phyloP scores from a whole-genome alignment of 2,113 vertebrate species.

The Siniperca knerii region DNA sequence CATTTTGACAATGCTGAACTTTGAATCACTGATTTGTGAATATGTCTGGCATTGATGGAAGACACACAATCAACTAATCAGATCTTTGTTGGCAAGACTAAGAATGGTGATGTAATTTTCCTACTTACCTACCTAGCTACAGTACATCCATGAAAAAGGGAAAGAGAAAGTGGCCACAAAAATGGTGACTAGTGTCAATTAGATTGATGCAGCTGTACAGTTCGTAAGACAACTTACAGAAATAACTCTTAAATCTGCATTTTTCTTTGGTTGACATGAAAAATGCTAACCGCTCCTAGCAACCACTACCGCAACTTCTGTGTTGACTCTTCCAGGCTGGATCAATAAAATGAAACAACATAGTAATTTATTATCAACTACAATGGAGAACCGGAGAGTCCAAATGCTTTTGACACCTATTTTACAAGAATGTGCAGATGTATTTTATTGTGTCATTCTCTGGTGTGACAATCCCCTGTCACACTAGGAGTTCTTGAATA shows the following conservation, averaged over 20 bases:
- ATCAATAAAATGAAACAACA: constrained; percentile 9
- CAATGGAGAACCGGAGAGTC: background rate
- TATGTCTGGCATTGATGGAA: no score
- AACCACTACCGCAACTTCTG: background rate
- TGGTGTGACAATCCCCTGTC: background rate
- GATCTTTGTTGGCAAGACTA: background rate
- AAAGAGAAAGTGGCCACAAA: background rate
- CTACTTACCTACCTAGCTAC: background rate
- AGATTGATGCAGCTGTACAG: background rate
- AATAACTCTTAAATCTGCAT: background rate
- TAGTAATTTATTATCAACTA: background rate
- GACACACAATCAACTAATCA: background rate
- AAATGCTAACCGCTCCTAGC: background rate
- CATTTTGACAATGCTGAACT: background rate
- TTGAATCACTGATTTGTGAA: background rate
- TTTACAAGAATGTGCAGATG: background rate
- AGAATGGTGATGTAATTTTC: background rate
- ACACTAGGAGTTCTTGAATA: background rate
- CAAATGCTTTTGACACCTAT: background rate
- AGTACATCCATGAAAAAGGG: background rate
- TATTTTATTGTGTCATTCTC: background rate
- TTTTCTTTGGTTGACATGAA: background rate
- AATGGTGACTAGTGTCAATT: no score
- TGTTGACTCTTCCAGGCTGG: background rate
- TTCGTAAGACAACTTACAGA: background rate